Evolutionary conservation across 2,113 vertebrate genomes (phyloP), one percentile per base, ranked within the genome.

Genomic region (Turdus rufiventris): DNA sequence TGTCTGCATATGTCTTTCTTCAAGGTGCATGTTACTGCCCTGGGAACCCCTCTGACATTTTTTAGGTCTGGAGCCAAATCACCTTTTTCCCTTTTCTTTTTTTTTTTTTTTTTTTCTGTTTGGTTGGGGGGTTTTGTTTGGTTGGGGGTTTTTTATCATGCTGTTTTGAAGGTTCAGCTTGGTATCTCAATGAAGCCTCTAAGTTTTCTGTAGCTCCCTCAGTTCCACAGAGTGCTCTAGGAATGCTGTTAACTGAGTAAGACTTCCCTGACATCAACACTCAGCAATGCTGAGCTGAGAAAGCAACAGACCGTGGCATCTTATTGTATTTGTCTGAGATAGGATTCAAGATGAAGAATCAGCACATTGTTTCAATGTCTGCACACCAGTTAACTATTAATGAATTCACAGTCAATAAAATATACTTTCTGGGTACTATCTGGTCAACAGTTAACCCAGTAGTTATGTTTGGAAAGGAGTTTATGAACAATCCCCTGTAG

Each of bases 291-390:
- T 80, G 88, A 76, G 67, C 65, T 67, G 47, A 91, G 78, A 93
- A 91, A 90, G 91, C 56, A 16, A 81, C 90, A 93, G 95, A 95
- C 78, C 75, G 2, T 93, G 81, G 85, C 84, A 88, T 94, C 94
- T 82, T 91, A 93, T 86, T 96, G 94, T 95, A 93, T 95, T 96
- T 91, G 56, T 76, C 88, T 86, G 85, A 96, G 92, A 93, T 94
- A 96, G 67, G 63, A 63, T 63, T 93, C 78, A 91, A 42, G 53
- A 83, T 42, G 82, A 95, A 96, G 88, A 97, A 94, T 90, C 93
- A 77, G 92, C 2, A 4, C 90, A 96, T 96, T 94, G 94, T 96
- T 97, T 93, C 94, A 67, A n/a, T 63, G 88, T 84, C 91, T 95
- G 91, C 56, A 90, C 85, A 90, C 48, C 61, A 91, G 93, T 95